A percentile compares a stretch with the other conserved stretches of the same genome.
These are phyloP conservation scores for Oreochromis niloticus DNA, from an alignment of 2,113 vertebrate genomes.

Conservation along the genomic window DNA sequence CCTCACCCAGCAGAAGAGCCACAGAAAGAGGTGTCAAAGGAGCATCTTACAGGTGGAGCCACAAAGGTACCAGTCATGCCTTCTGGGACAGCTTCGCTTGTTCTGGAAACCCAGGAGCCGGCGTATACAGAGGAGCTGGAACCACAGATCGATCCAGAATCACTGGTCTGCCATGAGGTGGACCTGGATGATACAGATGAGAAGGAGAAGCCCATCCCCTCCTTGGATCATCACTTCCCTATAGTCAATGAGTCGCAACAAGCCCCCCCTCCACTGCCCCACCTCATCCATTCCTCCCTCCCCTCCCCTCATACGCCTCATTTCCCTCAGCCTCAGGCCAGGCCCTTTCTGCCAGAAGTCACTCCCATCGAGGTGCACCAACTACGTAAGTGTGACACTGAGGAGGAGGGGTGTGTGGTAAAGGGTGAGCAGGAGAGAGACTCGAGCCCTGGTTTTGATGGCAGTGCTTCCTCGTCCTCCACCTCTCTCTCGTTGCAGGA, in stretches of 20 bases:
- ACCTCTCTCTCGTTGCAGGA: conserved; percentile 77
- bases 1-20: background rate
- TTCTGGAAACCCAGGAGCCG: conserved; percentile 56
- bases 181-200: conserved; percentile 94
- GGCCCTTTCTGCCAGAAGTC: conserved; percentile 65
- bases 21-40: background rate
- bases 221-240: conserved; percentile 58
- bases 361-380: conserved; percentile 73
- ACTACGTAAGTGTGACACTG: conserved; percentile 73
- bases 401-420: conserved; percentile 78
- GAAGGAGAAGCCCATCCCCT: conserved; percentile 78
- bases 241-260: conserved; percentile 50
- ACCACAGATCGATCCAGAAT: conserved; percentile 88
- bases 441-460: conserved; percentile 80
- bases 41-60: background rate
- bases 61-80: conserved; percentile 63
- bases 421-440: conserved; percentile 79
- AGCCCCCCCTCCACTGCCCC: conserved; percentile 18
- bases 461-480: conserved; percentile 75
- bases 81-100: conserved; percentile 73
- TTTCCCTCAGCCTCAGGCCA: conserved; percentile 32
- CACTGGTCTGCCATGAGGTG: conserved; percentile 91
- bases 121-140: conserved; percentile 9
- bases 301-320: conserved; percentile 26
- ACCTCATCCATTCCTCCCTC: background rate